phyloP scores from a whole-genome alignment of 2,888 invertebrate species.

The Megamerina dolium region DNA sequence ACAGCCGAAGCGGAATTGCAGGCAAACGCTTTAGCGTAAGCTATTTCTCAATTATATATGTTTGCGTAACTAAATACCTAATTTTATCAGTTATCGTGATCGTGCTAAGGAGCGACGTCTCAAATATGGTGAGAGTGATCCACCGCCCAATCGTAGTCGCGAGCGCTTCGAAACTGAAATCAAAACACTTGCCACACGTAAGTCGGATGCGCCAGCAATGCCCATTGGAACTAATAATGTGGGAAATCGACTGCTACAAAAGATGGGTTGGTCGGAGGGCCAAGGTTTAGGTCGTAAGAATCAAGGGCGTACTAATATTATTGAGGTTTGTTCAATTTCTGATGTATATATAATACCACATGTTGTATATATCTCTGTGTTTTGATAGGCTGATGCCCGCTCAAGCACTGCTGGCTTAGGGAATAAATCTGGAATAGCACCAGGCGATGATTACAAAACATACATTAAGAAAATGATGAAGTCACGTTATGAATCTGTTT shows the following conservation, averaged over 20 bases:
- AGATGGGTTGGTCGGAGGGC: slow-evolving; percentile 99
- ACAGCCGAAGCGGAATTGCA: slow-evolving; percentile 15
- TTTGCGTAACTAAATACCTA: not conserved
- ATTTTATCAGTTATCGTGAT: slow-evolving; percentile 66
- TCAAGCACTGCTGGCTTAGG: slow-evolving; percentile 80
- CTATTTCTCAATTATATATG: not conserved
- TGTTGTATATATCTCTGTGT: not conserved
- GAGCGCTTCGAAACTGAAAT: slow-evolving; percentile 63
- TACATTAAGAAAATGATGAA: slow-evolving; percentile 51
- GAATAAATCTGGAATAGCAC: slow-evolving; percentile 54
- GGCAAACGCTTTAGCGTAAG: slow-evolving; percentile 18
- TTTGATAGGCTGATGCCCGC: slow-evolving; percentile 45
- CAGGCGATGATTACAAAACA: slow-evolving; percentile 48
- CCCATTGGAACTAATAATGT: slow-evolving; percentile 80
- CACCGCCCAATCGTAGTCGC: slow-evolving; percentile 63
- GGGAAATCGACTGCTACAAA: slow-evolving; percentile 90
- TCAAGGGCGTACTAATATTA: slow-evolving; percentile 88
- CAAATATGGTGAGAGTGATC: slow-evolving; percentile 85
- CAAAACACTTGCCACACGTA: slow-evolving; percentile 47
- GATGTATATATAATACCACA: not conserved
- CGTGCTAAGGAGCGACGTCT: slow-evolving; percentile 91
- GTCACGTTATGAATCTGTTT: slow-evolving; percentile 47
- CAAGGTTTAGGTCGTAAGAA: slow-evolving; percentile 89
- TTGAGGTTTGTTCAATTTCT: slow-evolving; percentile 58
- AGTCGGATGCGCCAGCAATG: slow-evolving; percentile 41